Evolutionary conservation across 2,797 vertebrate species (phyloP).

Genomic region (Meriones psammophilus): DNA sequence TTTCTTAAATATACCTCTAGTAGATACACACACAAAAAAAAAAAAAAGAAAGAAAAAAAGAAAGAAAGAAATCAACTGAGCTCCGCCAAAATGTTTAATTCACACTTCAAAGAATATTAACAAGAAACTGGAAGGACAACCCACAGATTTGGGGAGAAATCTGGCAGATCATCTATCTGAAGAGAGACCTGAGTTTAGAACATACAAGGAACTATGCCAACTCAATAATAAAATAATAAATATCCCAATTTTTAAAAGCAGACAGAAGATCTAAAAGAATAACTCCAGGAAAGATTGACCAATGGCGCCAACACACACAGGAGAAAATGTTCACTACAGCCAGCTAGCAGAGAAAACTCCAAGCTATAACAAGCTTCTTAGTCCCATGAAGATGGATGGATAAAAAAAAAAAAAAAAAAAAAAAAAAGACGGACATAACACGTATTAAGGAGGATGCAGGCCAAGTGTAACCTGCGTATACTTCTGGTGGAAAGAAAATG

Average conservation of each 20-base stretch:
- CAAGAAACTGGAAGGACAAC: neutral
- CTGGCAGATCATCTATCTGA: neutral
- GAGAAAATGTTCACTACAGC: neutral
- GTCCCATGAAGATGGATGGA: no score
- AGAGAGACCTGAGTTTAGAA: neutral
- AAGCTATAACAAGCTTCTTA: neutral
- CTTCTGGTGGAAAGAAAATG: neutral
- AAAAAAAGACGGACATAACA: neutral
- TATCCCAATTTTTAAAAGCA: neutral
- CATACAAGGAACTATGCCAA: neutral
- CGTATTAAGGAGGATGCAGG: no score
- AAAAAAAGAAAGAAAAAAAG: no score
- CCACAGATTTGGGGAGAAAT: neutral
- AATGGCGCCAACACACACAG: neutral
- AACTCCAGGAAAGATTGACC: neutral
- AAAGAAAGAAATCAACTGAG: neutral
- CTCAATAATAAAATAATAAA: neutral
- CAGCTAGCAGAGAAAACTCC: conserved; percentile 1
- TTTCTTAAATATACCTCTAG: conserved; percentile 33
- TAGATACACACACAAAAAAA: neutral
- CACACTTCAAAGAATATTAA: neutral
- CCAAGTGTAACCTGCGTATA: neutral
- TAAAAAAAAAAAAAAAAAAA: neutral
- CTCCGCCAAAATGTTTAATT: neutral
- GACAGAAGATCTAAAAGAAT: neutral